Conservation (phyloP, 2,113 vertebrate genomes). For the Entosphenus tridentatus region DNA sequence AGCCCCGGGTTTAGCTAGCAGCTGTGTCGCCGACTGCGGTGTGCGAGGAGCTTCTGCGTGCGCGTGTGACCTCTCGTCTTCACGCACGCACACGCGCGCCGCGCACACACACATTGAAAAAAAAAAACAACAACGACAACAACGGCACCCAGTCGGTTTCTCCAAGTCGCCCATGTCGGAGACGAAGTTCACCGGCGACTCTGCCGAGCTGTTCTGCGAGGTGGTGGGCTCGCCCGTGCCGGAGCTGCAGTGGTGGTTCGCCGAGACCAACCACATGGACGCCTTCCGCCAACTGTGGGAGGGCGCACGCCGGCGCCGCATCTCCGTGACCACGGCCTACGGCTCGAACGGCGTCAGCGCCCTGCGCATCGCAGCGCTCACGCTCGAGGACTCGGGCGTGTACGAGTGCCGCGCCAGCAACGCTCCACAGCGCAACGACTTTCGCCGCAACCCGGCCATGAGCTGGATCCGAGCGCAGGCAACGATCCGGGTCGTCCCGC, state of each 20-base stretch:
- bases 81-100: no score
- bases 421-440: conserved; percentile 86
- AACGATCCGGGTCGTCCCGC: conserved; percentile 94
- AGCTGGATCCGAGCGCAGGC: conserved; percentile 98
- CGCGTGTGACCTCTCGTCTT: no score
- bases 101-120: no score
- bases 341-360: conserved; percentile 84
- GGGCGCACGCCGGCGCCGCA: conserved; percentile 70
- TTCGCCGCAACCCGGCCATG: conserved; percentile 86
- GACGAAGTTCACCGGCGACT: conserved; percentile 96
- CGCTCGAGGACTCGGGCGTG: conserved; percentile 87
- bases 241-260: conserved; percentile 99
- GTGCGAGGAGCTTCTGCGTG: no score
- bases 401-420: conserved; percentile 99
- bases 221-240: conserved; percentile 87
- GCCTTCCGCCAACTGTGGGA: conserved; percentile 99
- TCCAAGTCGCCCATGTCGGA: conserved; percentile 99
- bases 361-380: conserved; percentile 72
- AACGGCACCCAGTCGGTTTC: conserved; percentile 62
- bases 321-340: conserved; percentile 82
- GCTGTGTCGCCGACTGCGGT: no score
- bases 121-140: no score
- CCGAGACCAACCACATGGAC: conserved; percentile 85
- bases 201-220: conserved; percentile 99
- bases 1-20: no score